A percentile compares a stretch with the other conserved stretches of the same genome.
These are phyloP conservation scores for Rhabdomys pumilio DNA, from an alignment of 2,797 vertebrate genomes.

Conservation along the genomic window DNA sequence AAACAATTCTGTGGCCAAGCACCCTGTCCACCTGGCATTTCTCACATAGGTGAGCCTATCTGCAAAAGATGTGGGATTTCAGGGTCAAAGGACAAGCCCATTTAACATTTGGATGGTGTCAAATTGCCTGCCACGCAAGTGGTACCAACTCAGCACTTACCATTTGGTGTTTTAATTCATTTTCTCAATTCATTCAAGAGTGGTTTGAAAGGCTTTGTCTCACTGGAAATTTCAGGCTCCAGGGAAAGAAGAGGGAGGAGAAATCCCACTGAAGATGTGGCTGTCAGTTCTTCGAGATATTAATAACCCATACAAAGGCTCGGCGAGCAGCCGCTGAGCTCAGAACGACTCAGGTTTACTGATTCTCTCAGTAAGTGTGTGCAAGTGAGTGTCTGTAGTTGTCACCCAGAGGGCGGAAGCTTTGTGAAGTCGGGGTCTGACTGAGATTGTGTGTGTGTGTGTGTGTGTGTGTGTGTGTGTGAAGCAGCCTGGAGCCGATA, in stretches of 20 bases:
- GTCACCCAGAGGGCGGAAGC: not conserved
- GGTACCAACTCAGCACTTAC: slow-evolving; percentile 23
- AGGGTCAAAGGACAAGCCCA: slow-evolving; percentile 3
- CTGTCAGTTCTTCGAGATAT: slow-evolving; percentile 62
- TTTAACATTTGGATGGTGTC: slow-evolving; percentile 12
- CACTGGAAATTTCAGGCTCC: slow-evolving; percentile 70
- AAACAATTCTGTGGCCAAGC: slow-evolving; percentile 24
- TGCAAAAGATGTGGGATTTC: not conserved
- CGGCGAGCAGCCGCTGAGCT: slow-evolving; percentile 45
- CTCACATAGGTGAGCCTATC: not conserved
- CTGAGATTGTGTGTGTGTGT: no score
- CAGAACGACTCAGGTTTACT: not conserved
- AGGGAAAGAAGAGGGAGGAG: slow-evolving; percentile 54
- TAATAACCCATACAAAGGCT: slow-evolving; percentile 61
- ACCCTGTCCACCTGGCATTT: not conserved
- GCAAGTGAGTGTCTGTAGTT: not conserved
- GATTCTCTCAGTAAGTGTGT: not conserved
- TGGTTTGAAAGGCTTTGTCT: slow-evolving; percentile 65
- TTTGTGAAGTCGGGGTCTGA: slow-evolving; percentile 50
- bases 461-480: not conserved
- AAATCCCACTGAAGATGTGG: slow-evolving; percentile 36
- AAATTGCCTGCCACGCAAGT: slow-evolving; percentile 14
- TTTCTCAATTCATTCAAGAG: slow-evolving; percentile 72
- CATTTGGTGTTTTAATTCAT: slow-evolving; percentile 56
- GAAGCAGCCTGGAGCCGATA: not conserved